Percentiles rank a stretch among this genome's conserved stretches.
Evolutionary conservation across 2,113 vertebrate species (phyloP).

Genomic region (Ceratotherium simum): DNA sequence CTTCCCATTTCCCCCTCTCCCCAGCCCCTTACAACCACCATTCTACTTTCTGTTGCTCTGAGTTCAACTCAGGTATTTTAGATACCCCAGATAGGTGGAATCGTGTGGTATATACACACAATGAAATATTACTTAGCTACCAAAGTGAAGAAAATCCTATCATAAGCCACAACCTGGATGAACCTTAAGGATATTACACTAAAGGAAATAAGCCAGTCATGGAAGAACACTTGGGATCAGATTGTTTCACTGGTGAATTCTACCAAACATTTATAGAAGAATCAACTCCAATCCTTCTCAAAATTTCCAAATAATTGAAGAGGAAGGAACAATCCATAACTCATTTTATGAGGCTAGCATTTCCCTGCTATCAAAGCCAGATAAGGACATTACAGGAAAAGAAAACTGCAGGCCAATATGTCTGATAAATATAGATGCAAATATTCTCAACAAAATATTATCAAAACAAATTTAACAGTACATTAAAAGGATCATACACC

Average conservation of each 20-base stretch:
- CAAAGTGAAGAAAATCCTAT: neutral
- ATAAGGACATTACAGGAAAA: neutral
- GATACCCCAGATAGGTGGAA: neutral
- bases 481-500: neutral
- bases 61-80: neutral
- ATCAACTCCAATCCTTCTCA: neutral
- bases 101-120: neutral
- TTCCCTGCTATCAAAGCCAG: neutral
- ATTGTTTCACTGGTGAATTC: neutral
- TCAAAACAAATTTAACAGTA: neutral
- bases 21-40: neutral
- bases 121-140: neutral
- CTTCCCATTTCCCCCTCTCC: neutral
- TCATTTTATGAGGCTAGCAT: neutral
- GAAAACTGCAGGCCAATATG: neutral
- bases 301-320: neutral
- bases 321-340: neutral
- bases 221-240: neutral
- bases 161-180: neutral
- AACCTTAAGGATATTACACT: neutral
- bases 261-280: neutral
- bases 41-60: neutral
- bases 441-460: neutral
- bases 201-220: neutral
- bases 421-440: neutral